Evolutionary conservation across 2,888 invertebrate species (phyloP).

Genomic region (Athalia rosae): DNA sequence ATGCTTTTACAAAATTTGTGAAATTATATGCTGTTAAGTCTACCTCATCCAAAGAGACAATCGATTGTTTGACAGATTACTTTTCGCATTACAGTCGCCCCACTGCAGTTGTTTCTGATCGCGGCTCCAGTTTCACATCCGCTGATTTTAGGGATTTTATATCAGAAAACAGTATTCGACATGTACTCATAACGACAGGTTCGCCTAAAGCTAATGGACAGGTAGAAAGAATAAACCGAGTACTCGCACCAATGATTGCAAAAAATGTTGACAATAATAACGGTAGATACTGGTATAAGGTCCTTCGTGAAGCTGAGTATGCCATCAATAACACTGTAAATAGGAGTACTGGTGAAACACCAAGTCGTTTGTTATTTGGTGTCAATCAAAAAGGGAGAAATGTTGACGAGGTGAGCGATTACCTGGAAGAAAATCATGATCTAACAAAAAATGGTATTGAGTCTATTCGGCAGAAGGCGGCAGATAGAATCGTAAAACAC

Average conservation of each 20-base stretch:
- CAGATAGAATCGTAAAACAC: slow-evolving; percentile 49
- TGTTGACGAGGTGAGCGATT: slow-evolving; percentile 34
- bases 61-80: slow-evolving; percentile 51
- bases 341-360: slow-evolving; percentile 39
- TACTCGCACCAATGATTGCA: slow-evolving; percentile 52
- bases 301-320: slow-evolving; percentile 37
- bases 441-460: slow-evolving; percentile 50
- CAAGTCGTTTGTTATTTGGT: slow-evolving; percentile 37
- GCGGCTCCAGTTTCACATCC: slow-evolving; percentile 58
- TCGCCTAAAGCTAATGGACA: slow-evolving; percentile 61
- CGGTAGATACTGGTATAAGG: slow-evolving; percentile 45
- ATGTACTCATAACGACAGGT: slow-evolving; percentile 55
- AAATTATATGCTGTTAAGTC: slow-evolving; percentile 46
- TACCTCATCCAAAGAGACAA: slow-evolving; percentile 48
- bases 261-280: slow-evolving; percentile 49
- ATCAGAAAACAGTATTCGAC: slow-evolving; percentile 49
- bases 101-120: slow-evolving; percentile 53
- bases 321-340: slow-evolving; percentile 42
- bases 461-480: slow-evolving; percentile 41
- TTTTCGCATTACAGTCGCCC: slow-evolving; percentile 51
- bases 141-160: slow-evolving; percentile 53
- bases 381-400: slow-evolving; percentile 36
- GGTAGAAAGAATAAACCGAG: slow-evolving; percentile 52
- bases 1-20: slow-evolving; percentile 33
- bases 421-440: slow-evolving; percentile 6